Base-by-base conservation (phyloP, 1,140 invertebrate genomes). In the Bombus terrestris region DNA sequence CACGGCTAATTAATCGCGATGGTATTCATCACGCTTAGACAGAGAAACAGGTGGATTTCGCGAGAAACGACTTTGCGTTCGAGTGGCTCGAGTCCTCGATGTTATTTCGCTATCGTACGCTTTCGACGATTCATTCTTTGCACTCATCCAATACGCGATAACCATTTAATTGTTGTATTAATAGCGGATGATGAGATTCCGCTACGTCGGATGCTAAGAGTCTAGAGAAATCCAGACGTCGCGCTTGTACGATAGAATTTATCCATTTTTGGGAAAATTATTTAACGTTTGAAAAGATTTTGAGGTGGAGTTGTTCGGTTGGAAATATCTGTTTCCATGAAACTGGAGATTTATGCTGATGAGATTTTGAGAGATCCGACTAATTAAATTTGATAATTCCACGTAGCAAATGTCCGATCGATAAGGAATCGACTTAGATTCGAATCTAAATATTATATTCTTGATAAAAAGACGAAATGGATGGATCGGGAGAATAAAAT, bases 1-100 rank as follows among this genome's bases (percentile, higher is more conserved):
- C 39, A 10, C 41, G 76, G 73, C 43, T 83, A 47, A 59, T 88
- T 86, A 81, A 47, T 79, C 71, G 41, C 53, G 43, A 75, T 72
- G 77, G 80, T 81, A 41, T 53, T 80, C 68, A 41, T 39, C 12
- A 1, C 2, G 35, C 9, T 64, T 18, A 25, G 22, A 37, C 43
- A 59, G 35, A 81, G 32, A 72, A 12, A 35, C 10, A 25, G n/a
- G 39, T 25, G 5, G 68, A 39, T 41, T 43, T 43, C 1, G 25
- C 37, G 37, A 28, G 25, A 15, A 41, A n/a, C n/a, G n/a, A 43
- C 35, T 69, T 64, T 32, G 25, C 25, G 2, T 22, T 68, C 64
- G 32, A 32, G 15, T 66, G 32, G 13, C 15, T 66, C 1, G 6
- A 35, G 32, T 15, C 1, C 47, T 22, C 47, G 5, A 22, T 32